Conservation (phyloP, 2,113 vertebrate species). For the Danionella cerebrum region DNA sequence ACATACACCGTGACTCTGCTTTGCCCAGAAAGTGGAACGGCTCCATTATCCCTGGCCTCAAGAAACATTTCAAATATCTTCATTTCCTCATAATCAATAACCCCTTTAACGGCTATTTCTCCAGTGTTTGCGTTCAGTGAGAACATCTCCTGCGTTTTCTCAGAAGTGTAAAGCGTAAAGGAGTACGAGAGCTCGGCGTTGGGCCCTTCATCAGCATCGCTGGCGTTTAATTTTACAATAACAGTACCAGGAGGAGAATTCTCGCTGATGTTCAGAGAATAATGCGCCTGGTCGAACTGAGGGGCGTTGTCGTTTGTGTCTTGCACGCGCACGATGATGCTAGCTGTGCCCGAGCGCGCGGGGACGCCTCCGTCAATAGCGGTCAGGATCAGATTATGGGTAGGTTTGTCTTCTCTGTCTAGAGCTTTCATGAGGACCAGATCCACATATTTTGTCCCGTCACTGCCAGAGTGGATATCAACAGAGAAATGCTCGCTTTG, state of each 20-base stretch:
- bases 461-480: slow-evolving; percentile 52
- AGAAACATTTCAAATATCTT: slow-evolving; percentile 44
- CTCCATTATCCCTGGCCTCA: slow-evolving; percentile 44
- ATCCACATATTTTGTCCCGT: slow-evolving; percentile 42
- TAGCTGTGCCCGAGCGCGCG: slow-evolving; percentile 51
- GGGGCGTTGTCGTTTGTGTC: slow-evolving; percentile 60
- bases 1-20: slow-evolving; percentile 37
- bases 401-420: slow-evolving; percentile 45
- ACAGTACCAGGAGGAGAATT: slow-evolving; percentile 50
- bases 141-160: slow-evolving; percentile 43
- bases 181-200: slow-evolving; percentile 50
- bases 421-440: slow-evolving; percentile 37
- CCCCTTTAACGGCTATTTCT: slow-evolving; percentile 42
- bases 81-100: slow-evolving; percentile 47
- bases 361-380: slow-evolving; percentile 60
- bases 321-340: slow-evolving; percentile 48
- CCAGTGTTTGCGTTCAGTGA: slow-evolving; percentile 35
- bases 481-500: slow-evolving; percentile 52
- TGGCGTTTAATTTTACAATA: slow-evolving; percentile 49
- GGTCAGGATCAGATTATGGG: slow-evolving; percentile 54
- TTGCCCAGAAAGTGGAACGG: slow-evolving; percentile 33
- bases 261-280: slow-evolving; percentile 47
- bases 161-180: slow-evolving; percentile 45
- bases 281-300: slow-evolving; percentile 40
- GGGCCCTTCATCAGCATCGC: slow-evolving; percentile 55